Evolutionary conservation across 2,888 invertebrate genomes (phyloP), one percentile per base, ranked within the genome.

Genomic region (Eudemis profundana): DNA sequence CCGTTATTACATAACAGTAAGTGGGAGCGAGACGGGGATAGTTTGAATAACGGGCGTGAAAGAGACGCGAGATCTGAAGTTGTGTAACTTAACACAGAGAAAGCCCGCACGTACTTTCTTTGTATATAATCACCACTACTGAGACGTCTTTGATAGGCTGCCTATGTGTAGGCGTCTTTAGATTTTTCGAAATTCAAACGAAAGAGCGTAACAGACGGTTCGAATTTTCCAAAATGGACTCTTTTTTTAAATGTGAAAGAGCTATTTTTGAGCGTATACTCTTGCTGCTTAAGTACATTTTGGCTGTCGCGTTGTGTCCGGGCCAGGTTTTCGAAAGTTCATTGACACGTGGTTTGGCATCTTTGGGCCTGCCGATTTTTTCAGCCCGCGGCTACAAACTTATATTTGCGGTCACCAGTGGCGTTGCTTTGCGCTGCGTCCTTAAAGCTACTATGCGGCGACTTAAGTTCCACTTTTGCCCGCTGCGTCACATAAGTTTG

Each of bases 1-100:
- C 91, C 89, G 90, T 91, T 91, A 91, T 92, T 90, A 85, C 86
- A 90, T 92, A 92, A 92, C 90, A 88, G 89, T 86, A 76, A 68
- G 83, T 68, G 72, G 69, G 82, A 89, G 66, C 68, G 84, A 80
- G 86, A 86, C 51, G 69, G 74, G 61, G 50, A 71, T 70, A 75
- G 68, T 67, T 69, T 67, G 70, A 70, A 61, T 74, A 70, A 68
- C 68, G 69, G 61, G 85, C 69, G 73, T 71, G 84, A 90, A 77
- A 81, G 85, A 84, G 90, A 89, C 71, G 72, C 73, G 76, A 69
- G 69, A 69, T 70, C 77, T 75, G 73, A 78, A 78, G 84, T 92
- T 91, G 90, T 91, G 89, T 90, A 90, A 90, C 82, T 71, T 80
- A 84, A 89, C 89, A 92, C 91, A 92, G 88, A 80, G 91, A 91